Percentiles rank a stretch among this genome's conserved stretches.
Conservation (phyloP, 1,140 invertebrate species). For the Euwallacea similis region DNA sequence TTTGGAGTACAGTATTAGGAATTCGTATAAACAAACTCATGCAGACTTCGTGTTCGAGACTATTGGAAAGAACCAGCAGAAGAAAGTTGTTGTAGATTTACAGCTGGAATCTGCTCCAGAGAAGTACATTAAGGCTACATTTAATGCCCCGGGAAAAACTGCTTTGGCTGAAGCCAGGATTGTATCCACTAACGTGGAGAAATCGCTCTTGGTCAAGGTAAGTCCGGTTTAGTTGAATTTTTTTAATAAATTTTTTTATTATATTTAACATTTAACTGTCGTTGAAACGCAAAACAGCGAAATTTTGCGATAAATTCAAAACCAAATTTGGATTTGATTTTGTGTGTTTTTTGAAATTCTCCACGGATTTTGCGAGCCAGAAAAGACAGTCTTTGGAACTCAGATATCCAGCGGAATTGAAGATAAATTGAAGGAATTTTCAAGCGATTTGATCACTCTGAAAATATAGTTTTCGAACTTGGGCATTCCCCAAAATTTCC, state of each 20-base stretch:
- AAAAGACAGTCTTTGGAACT: too few relatives aligned
- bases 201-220: constrained; percentile 56
- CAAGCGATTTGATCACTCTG: too few relatives aligned
- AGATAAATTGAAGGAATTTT: too few relatives aligned
- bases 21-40: constrained; percentile 40
- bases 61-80: constrained; percentile 64
- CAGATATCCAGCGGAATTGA: too few relatives aligned
- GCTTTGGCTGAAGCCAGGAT: constrained; percentile 58
- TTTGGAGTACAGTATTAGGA: constrained; percentile 64
- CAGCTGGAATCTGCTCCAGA: constrained; percentile 58
- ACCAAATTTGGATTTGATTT: too few relatives aligned
- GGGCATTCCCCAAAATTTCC: too few relatives aligned
- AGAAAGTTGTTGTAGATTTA: constrained; percentile 59
- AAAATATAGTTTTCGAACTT: too few relatives aligned
- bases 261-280: neutral
- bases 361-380: too few relatives aligned
- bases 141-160: constrained; percentile 62
- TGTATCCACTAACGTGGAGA: constrained; percentile 60
- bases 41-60: constrained; percentile 71
- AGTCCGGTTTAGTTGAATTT: neutral
- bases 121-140: constrained; percentile 57
- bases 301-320: too few relatives aligned
- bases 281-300: neutral
- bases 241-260: neutral
- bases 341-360: too few relatives aligned